Conservation (phyloP, 64 coral and sea anemone genomes). For the Orbicella faveolata region DNA sequence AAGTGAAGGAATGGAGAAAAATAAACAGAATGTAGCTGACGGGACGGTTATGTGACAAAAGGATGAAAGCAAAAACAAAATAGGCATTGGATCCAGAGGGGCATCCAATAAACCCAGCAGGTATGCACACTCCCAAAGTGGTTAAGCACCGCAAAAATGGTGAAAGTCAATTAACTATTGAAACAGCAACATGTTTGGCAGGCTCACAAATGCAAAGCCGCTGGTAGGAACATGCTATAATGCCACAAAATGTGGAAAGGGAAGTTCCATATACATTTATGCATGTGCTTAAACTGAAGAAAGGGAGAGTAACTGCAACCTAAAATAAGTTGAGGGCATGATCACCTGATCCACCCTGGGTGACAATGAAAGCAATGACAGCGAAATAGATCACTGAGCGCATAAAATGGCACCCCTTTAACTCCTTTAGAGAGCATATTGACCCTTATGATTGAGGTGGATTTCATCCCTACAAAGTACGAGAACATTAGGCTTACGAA, state of each 20-base stretch:
- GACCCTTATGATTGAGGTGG: conserved; percentile 8
- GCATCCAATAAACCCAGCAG: background rate
- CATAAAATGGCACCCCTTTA: conserved; percentile 1
- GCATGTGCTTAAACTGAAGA: too few relatives aligned
- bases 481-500: background rate
- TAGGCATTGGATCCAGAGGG: too few relatives aligned
- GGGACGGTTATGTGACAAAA: too few relatives aligned
- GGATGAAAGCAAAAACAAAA: too few relatives aligned
- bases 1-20: background rate
- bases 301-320: background rate
- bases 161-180: background rate
- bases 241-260: background rate
- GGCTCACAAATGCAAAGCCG: background rate
- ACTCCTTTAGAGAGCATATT: background rate
- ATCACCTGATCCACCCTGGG: background rate
- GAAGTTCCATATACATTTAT: too few relatives aligned
- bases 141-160: background rate
- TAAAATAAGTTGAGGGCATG: background rate
- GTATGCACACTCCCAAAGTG: too few relatives aligned
- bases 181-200: conserved; percentile 8
- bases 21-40: too few relatives aligned
- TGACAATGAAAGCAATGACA: background rate
- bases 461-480: background rate
- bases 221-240: background rate
- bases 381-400: background rate